Percentiles rank a stretch among this genome's conserved stretches.
These are phyloP conservation scores for Leucozona laternaria DNA, from an alignment of 2,888 invertebrate species.

Conservation along the genomic window DNA sequence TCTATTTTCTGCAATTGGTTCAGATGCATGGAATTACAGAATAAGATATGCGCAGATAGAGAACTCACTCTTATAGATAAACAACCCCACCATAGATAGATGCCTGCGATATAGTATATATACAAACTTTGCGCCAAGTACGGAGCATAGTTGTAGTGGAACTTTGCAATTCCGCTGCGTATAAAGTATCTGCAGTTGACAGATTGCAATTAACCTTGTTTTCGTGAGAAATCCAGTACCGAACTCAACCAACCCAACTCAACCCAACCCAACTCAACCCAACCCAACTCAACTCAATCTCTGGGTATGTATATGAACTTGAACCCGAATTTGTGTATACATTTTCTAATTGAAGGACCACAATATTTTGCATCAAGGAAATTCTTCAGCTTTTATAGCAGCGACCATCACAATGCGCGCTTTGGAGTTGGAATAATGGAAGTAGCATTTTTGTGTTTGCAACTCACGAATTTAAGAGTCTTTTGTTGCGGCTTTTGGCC, in stretches of 20 bases:
- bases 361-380: constrained; percentile 1
- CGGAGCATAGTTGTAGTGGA: constrained; percentile 29
- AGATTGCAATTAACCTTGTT: constrained; percentile 67
- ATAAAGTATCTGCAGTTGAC: constrained; percentile 44
- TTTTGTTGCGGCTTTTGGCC: constrained; percentile 69
- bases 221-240: background rate
- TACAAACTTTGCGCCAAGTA: constrained; percentile 26
- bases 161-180: constrained; percentile 16
- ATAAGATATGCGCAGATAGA: constrained; percentile 1
- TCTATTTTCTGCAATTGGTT: constrained; percentile 64
- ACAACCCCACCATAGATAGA: background rate
- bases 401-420: background rate
- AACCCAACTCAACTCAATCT: constrained; percentile 13
- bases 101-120: constrained; percentile 17
- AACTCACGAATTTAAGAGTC: constrained; percentile 53
- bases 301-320: constrained; percentile 35
- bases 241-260: constrained; percentile 17
- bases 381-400: constrained; percentile 25
- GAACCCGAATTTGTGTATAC: constrained; percentile 28
- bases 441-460: constrained; percentile 39
- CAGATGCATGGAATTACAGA: constrained; percentile 17
- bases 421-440: background rate
- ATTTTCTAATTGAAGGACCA: constrained; percentile 18
- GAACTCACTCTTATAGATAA: background rate
- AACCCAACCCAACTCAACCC: background rate